Conservation (phyloP, 2,888 invertebrate species). For the Corbicula japonica region DNA sequence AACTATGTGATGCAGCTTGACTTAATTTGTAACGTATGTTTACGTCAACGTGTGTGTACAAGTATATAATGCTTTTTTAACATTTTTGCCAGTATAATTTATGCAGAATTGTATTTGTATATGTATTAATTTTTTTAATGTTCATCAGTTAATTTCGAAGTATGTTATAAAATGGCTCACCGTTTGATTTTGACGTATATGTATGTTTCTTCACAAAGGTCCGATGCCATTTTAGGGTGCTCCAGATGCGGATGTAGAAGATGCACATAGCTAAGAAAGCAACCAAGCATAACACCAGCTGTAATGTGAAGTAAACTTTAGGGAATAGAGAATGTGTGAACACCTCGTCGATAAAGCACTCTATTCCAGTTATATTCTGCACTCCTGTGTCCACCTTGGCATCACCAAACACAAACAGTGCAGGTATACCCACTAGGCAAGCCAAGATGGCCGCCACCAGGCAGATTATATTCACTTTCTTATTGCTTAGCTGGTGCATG, state of each 20-base stretch:
- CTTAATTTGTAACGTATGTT: no score
- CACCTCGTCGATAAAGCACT: conserved; percentile 73
- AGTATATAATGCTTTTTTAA: no score
- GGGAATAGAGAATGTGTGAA: conserved; percentile 63
- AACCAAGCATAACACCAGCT: conserved; percentile 64
- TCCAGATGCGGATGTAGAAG: conserved; percentile 69
- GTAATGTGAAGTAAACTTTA: conserved; percentile 63
- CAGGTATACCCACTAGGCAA: conserved; percentile 68
- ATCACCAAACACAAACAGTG: conserved; percentile 71
- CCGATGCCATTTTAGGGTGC: conserved; percentile 56
- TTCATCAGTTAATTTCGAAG: no score
- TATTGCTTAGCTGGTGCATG: conserved; percentile 64
- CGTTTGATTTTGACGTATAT: conserved; percentile 7
- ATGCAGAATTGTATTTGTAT: no score
- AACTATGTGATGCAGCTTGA: no score
- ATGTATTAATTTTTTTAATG: no score
- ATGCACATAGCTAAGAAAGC: conserved; percentile 57
- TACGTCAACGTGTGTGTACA: no score
- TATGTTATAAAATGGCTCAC: no score
- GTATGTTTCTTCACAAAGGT: conserved; percentile 10
- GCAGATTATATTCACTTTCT: conserved; percentile 68
- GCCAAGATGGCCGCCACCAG: conserved; percentile 63
- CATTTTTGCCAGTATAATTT: no score
- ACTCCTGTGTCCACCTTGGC: conserved; percentile 67
- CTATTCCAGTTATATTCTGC: conserved; percentile 69